Conservation (phyloP, 2,888 invertebrate species). For the Tubulanus polymorphus region DNA sequence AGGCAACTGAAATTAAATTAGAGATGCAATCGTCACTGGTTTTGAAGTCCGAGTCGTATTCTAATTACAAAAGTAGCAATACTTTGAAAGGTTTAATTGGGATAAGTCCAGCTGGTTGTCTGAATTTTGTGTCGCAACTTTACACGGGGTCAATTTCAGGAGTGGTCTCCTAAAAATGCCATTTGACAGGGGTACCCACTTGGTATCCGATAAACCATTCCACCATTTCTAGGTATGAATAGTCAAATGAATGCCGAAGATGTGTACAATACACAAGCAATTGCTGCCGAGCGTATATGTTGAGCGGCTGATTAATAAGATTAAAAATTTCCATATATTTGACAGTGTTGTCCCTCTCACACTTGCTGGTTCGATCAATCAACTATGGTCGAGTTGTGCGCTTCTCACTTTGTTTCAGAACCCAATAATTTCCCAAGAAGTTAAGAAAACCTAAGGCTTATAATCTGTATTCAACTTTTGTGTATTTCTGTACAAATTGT, state of each 20-base stretch:
- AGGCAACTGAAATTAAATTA: conserved; percentile 17
- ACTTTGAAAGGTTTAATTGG: conserved; percentile 14
- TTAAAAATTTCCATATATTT: conserved; percentile 13
- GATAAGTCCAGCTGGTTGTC: conserved; percentile 11
- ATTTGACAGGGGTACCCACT: conserved; percentile 6
- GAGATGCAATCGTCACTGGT: conserved; percentile 9
- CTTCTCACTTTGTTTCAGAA: conserved; percentile 8
- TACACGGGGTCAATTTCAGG: conserved; percentile 13
- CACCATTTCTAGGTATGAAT: conserved; percentile 10
- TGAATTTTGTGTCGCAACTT: conserved; percentile 11
- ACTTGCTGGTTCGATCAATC: conserved; percentile 11
- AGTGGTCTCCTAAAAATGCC: conserved; percentile 8
- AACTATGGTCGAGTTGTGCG: conserved; percentile 11
- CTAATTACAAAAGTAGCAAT: conserved; percentile 9
- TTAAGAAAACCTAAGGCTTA: too few relatives aligned
- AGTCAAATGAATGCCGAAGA: conserved; percentile 5
- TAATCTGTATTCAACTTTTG: too few relatives aligned
- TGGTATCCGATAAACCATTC: conserved; percentile 8
- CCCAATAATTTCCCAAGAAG: not conserved
- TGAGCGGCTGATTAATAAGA: conserved; percentile 5
- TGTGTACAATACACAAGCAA: not conserved
- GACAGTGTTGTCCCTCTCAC: conserved; percentile 11
- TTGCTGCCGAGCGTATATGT: conserved; percentile 7
- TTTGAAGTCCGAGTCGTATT: conserved; percentile 7
- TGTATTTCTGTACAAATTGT: too few relatives aligned